A percentile compares a stretch with the other conserved stretches of the same genome.
These are phyloP conservation scores for Lutraria lutraria DNA, from an alignment of 2,888 invertebrate genomes.

Conservation along the genomic window DNA sequence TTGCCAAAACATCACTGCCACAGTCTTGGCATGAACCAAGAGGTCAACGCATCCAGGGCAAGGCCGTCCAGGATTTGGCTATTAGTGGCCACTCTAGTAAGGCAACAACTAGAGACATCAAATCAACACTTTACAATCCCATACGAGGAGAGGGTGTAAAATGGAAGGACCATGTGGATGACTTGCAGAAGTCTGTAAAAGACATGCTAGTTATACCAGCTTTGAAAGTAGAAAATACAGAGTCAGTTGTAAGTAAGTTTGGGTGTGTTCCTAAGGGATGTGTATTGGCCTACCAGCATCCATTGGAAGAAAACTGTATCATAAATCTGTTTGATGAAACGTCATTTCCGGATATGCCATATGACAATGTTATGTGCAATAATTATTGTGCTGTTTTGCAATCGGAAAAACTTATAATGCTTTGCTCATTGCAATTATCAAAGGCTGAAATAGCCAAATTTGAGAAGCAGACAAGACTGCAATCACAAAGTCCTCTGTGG, in stretches of 20 bases:
- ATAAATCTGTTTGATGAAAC: too few relatives aligned
- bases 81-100: slow-evolving; percentile 5
- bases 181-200: not conserved
- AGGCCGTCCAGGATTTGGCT: not conserved
- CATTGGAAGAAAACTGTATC: too few relatives aligned
- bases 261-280: too few relatives aligned
- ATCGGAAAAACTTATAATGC: not conserved
- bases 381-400: not conserved
- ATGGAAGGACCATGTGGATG: slow-evolving; percentile 13
- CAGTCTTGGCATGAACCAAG: slow-evolving; percentile 31
- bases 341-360: too few relatives aligned
- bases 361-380: not conserved
- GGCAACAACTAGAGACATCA: slow-evolving; percentile 9
- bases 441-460: not conserved
- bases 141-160: not conserved
- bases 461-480: not conserved
- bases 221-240: not conserved
- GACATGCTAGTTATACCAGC: slow-evolving; percentile 18
- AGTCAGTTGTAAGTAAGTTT: not conserved
- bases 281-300: too few relatives aligned
- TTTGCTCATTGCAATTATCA: not conserved
- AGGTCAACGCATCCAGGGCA: not conserved
- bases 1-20: slow-evolving; percentile 36
- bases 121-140: slow-evolving; percentile 35
- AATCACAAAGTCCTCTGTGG: not conserved